Evolutionary conservation across 2,113 vertebrate genomes (phyloP), one percentile per base, ranked within the genome.

Genomic region (Macheiramphus alcinus): DNA sequence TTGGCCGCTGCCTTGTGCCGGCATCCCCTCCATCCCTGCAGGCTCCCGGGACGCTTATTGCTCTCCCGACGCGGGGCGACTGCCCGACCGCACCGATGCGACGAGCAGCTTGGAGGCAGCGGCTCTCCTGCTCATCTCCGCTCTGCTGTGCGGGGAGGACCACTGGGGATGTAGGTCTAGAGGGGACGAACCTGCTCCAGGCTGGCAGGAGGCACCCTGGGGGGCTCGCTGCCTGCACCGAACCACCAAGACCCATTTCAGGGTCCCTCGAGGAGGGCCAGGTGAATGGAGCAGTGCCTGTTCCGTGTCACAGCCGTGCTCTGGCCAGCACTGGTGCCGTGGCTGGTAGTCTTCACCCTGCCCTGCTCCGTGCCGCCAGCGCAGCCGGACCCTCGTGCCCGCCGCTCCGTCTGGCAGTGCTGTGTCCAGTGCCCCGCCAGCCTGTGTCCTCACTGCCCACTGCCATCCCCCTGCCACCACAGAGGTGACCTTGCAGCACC

Each of bases 11-110:
- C 31, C 47, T 47, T 7, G 6, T n/a, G 21, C 16, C 2, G 0
- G 13, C 27, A 27, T 7, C 19, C 13, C 13, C 26, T 34, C 42
- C 1, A 1, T 10, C 18, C 56, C 34, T 4, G 4, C 29, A 17
- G 20, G 34, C 23, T 85, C 55, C 48, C 13, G 16, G 15, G 36
- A 22, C 18, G 25, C 34, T 48, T 8, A 14, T 6, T 8, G 21
- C 38, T 40, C 22, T 31, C 1, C 2, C 1, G 21, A 20, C 25
- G 16, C 8, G 32, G 55, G 17, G 42, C 3, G 11, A 27, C 26
- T 1, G 2, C 40, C n/a, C 5, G 1, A 8, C 38, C 1, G 2
- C 12, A 3, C 25, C 2, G 5, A 29, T 12, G 16, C 0, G 1
- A 8, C 1, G 4, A 21, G 22, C 26, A 17, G 71, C 36, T 56